These are phyloP conservation scores for Apodemus agrarius DNA, from an alignment of 2,797 vertebrate species.

Conservation along the genomic window DNA sequence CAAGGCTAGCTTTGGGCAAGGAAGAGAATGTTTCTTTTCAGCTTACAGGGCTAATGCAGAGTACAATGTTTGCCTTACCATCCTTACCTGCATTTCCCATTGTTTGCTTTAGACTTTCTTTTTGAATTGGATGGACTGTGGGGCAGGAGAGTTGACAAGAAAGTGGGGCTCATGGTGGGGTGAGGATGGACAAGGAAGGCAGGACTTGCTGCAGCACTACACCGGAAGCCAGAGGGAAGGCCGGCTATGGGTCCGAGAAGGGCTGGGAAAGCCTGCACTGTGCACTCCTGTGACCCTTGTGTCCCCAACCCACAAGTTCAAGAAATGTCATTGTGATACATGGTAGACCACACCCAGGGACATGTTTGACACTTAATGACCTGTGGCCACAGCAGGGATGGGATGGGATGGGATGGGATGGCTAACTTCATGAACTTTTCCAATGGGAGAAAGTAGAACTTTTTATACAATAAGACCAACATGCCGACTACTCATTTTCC, in stretches of 20 bases:
- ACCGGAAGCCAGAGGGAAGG: not conserved
- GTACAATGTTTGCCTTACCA: not conserved
- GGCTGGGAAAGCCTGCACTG: not conserved
- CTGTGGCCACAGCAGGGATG: constrained; percentile 51
- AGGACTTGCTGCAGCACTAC: accelerated
- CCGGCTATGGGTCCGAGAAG: not conserved
- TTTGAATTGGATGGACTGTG: not conserved
- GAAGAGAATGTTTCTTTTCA: not conserved
- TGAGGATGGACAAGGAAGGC: not conserved
- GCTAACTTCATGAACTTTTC: constrained; percentile 54
- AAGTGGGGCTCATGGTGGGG: not conserved
- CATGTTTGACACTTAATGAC: constrained; percentile 62
- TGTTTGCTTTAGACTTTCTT: constrained; percentile 35
- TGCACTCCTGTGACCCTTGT: not conserved
- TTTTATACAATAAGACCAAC: constrained; percentile 57
- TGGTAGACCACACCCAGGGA: constrained; percentile 56
- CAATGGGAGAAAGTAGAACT: constrained; percentile 46
- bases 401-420: constrained; percentile 51
- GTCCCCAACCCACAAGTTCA: constrained; percentile 12
- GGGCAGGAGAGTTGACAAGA: not conserved
- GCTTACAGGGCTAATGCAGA: not conserved
- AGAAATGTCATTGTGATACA: constrained; percentile 40
- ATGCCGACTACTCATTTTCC: constrained; percentile 57
- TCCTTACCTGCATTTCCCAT: not conserved
- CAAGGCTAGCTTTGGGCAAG: not conserved